Evolutionary conservation across 2,797 vertebrate species (phyloP).

Genomic region (Bradypus variegatus): DNA sequence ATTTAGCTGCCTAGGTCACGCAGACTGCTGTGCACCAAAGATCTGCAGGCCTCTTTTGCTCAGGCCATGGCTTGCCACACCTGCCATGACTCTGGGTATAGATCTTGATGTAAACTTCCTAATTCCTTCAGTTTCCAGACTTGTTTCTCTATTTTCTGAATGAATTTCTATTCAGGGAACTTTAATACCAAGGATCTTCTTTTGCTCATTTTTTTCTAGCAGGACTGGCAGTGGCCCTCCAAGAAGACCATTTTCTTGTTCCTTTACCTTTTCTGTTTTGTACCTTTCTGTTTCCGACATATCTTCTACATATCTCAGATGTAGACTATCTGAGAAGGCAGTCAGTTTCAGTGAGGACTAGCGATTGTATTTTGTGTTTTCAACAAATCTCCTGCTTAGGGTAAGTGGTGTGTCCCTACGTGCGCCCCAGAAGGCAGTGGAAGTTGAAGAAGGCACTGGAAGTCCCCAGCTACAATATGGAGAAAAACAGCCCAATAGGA

Average conservation of each 20-base stretch:
- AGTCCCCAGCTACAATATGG: background rate
- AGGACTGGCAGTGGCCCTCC: background rate
- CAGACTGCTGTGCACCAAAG: no score
- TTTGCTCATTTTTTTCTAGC: background rate
- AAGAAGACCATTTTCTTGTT: background rate
- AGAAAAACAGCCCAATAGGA: background rate
- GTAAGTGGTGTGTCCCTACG: background rate
- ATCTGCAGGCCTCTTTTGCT: no score
- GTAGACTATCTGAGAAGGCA: background rate
- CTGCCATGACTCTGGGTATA: background rate
- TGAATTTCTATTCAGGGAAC: background rate
- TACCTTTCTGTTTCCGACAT: background rate
- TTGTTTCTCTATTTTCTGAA: background rate
- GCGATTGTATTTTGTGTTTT: background rate
- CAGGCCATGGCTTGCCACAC: background rate
- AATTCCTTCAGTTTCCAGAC: background rate
- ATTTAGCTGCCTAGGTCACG: no score
- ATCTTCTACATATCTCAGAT: no score
- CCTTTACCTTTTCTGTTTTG: background rate
- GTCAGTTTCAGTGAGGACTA: background rate
- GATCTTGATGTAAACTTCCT: conserved; percentile 17
- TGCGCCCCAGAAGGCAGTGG: background rate
- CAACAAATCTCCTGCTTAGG: background rate
- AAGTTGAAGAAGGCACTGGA: background rate
- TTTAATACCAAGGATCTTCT: background rate